phyloP scores from a whole-genome alignment of 2,113 vertebrate species.

The Marmota flaviventris region DNA sequence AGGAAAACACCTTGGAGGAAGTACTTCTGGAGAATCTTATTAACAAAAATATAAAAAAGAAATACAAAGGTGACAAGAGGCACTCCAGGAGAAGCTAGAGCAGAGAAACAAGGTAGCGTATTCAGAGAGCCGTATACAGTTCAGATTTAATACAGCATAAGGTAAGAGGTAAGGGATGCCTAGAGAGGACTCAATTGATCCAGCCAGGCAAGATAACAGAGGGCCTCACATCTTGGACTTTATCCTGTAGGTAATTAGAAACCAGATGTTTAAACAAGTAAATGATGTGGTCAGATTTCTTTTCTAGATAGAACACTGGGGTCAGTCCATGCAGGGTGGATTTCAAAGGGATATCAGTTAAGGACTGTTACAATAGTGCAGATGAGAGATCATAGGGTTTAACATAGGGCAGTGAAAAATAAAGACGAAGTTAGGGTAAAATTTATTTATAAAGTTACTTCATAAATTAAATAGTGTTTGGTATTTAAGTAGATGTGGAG shows the following conservation, averaged over 20 bases:
- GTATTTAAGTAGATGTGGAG: not conserved
- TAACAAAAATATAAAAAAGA: not conserved
- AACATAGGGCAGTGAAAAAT: not conserved
- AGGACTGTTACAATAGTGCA: not conserved
- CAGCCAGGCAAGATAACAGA: not conserved
- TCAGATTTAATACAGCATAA: not conserved
- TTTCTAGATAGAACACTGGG: constrained; percentile 4
- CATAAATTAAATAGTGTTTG: not conserved
- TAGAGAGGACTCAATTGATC: not conserved
- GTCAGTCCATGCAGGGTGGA: not conserved
- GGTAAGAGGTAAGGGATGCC: not conserved
- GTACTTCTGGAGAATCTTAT: not conserved
- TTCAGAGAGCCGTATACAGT: not conserved
- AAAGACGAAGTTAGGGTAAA: not conserved
- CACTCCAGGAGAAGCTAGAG: not conserved
- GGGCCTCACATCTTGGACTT: constrained; percentile 9
- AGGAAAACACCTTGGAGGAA: not conserved
- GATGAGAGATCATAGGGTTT: constrained; percentile 44
- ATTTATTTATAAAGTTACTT: not conserved
- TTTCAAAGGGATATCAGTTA: constrained; percentile 63
- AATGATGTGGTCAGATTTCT: constrained; percentile 68
- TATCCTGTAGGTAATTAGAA: constrained; percentile 60
- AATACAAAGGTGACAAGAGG: not conserved
- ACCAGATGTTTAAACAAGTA: constrained; percentile 59
- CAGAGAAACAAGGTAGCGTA: not conserved